phyloP scores from a whole-genome alignment of 2,888 invertebrate species.

The Tenodera sinensis region DNA sequence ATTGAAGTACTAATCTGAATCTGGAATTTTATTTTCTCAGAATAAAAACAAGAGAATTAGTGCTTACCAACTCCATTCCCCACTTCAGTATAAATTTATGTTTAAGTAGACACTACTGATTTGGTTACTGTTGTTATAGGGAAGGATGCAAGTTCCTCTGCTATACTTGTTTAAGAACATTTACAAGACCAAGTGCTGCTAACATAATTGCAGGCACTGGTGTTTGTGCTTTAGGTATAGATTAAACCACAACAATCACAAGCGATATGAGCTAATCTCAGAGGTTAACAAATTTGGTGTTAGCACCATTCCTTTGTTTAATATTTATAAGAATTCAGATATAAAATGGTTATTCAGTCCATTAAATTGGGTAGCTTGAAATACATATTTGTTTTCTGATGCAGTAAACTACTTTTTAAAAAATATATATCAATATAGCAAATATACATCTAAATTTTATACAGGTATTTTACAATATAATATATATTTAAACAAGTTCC shows the following conservation, averaged over 20 bases:
- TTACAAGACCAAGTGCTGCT: background rate
- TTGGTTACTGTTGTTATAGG: background rate
- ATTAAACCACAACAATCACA: background rate
- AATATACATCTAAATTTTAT: background rate
- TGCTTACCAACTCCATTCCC: no score
- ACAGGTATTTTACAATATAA: background rate
- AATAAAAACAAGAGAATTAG: no score
- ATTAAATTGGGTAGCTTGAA: background rate
- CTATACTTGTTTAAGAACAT: background rate
- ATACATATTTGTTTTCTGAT: background rate
- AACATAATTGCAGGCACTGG: background rate
- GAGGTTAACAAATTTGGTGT: background rate
- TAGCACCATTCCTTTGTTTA: background rate
- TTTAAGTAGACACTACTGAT: background rate
- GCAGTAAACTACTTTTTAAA: background rate
- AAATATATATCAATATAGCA: background rate
- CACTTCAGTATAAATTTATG: no score
- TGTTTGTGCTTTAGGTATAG: background rate
- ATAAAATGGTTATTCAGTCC: background rate
- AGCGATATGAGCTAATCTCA: background rate
- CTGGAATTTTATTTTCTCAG: no score
- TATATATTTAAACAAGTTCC: background rate
- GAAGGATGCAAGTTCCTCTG: background rate
- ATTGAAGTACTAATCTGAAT: background rate
- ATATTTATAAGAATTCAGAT: background rate